These are phyloP conservation scores for Campylomormyrus numenius DNA, from an alignment of 2,113 vertebrate species.

Conservation along the genomic window DNA sequence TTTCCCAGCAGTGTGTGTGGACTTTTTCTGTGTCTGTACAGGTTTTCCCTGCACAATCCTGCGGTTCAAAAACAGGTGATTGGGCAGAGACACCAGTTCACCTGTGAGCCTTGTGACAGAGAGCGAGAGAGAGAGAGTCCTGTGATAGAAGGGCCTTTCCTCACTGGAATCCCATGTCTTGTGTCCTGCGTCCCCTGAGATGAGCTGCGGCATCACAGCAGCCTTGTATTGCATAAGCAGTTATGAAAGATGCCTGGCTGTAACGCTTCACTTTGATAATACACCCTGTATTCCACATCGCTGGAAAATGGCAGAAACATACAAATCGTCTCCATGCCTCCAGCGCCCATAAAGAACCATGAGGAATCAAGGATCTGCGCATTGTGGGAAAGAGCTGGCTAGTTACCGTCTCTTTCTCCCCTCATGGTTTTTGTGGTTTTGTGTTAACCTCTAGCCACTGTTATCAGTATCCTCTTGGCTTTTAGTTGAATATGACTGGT, in stretches of 20 bases:
- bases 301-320: not conserved
- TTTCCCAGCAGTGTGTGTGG: not conserved
- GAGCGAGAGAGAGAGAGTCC: not conserved
- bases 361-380: not conserved
- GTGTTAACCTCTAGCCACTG: not conserved
- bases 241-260: not conserved
- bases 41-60: not conserved
- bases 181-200: not conserved
- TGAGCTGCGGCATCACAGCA: too few species aligned
- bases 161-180: not conserved
- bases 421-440: not conserved
- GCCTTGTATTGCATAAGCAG: too few species aligned
- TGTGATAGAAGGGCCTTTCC: not conserved
- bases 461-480: not conserved
- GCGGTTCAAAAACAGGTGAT: not conserved
- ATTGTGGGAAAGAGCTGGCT: not conserved
- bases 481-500: not conserved
- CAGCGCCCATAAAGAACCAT: not conserved
- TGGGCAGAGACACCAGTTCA: not conserved
- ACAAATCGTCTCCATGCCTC: not conserved
- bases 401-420: not conserved
- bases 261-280: not conserved
- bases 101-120: not conserved
- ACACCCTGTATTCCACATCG: not conserved
- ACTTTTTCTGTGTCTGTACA: not conserved